phyloP scores from a whole-genome alignment of 2,888 invertebrate species.

The Machimus atricapillus region DNA sequence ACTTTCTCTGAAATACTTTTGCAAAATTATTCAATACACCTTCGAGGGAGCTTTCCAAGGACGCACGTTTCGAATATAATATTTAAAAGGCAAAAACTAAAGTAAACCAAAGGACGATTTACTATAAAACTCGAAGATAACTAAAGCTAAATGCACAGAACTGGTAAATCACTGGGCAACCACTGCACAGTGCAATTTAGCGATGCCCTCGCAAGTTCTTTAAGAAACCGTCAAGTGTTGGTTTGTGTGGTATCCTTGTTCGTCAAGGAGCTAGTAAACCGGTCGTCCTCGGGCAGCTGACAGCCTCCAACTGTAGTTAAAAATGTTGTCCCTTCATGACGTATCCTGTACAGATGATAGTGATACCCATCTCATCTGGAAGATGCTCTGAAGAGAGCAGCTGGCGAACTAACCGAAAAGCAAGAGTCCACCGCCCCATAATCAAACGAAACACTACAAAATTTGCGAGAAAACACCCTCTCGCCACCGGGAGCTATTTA shows the following conservation, averaged over 20 bases:
- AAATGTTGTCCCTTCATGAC: constrained; percentile 40
- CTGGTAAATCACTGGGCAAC: not conserved
- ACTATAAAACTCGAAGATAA: not conserved
- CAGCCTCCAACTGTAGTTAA: constrained; percentile 39
- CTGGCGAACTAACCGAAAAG: not conserved
- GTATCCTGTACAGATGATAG: constrained; percentile 18
- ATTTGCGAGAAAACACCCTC: not conserved
- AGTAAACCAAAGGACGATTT: not conserved
- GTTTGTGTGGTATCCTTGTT: not conserved
- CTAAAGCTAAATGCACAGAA: not conserved
- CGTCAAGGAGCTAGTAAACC: not conserved
- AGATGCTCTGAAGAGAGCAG: constrained; percentile 7
- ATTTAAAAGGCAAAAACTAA: not conserved
- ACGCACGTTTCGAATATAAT: not conserved
- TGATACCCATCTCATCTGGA: constrained; percentile 13
- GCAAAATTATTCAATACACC: constrained; percentile 7
- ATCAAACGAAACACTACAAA: not conserved
- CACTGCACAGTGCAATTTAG: not conserved
- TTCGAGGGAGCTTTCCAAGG: not conserved
- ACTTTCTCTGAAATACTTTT: not conserved
- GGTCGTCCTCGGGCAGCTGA: constrained; percentile 44
- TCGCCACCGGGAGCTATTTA: constrained; percentile 26
- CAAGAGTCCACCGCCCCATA: not conserved
- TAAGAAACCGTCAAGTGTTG: not conserved
- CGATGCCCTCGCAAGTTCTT: not conserved